Conservation (phyloP, 2,113 vertebrate genomes). For the Clarias macrocephalus region DNA sequence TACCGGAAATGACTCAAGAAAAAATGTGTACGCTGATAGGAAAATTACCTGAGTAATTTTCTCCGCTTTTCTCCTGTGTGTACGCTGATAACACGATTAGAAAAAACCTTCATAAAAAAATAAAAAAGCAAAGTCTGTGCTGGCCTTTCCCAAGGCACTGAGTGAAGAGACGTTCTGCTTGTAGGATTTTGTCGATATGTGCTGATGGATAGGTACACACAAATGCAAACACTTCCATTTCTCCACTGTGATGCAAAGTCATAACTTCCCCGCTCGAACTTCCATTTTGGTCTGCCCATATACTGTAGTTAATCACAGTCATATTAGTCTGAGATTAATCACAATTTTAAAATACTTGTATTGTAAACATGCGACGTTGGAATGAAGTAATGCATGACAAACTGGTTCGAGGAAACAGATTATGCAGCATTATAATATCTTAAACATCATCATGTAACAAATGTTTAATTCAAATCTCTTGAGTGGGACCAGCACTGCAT, state of each 20-base stretch:
- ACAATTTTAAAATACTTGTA: no score
- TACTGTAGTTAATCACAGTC: no score
- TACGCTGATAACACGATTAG: not conserved
- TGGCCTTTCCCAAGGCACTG: not conserved
- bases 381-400: no score
- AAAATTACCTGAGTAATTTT: not conserved
- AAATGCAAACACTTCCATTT: not conserved
- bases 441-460: no score
- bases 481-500: no score
- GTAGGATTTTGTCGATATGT: not conserved
- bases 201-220: not conserved
- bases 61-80: not conserved
- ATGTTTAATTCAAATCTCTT: no score
- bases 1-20: not conserved
- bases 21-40: not conserved
- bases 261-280: not conserved
- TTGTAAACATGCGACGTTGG: no score
- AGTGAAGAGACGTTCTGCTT: not conserved
- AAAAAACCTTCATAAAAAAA: not conserved
- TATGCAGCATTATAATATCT: no score
- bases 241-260: not conserved
- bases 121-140: not conserved
- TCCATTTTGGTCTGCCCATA: not conserved
- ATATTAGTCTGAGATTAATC: no score
- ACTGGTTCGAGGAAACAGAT: no score